Base-by-base conservation (phyloP, 2,888 invertebrate genomes). In the Prenolepis imparis region DNA sequence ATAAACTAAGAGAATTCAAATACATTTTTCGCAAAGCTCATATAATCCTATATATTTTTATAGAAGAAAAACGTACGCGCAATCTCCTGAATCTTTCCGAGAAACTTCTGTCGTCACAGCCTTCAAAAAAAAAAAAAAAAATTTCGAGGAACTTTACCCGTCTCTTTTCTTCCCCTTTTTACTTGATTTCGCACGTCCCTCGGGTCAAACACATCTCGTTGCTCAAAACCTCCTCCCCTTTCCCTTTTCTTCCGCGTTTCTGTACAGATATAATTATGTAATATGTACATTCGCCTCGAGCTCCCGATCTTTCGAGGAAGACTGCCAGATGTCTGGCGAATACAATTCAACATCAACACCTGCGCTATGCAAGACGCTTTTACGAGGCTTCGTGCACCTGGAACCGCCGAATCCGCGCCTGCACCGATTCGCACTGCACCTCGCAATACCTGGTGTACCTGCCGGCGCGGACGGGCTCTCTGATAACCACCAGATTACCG, bases 351-450 rank as follows among this genome's bases (percentile, higher is more conserved):
- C 55, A 28, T 21, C 39, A 24, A 52, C 52, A 55, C 68, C 68
- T 67, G 39, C 15, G 39, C n/a, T 72, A 39, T 15, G 55, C 55
- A 41, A 41, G 18, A 55, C 39, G 44, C 12, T 48, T 36, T 90
- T 94, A 94, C 82, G 94, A 93, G n/a, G 92, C 93, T 28, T 93
- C 94, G 59, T 95, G 95, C n/a, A n/a, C n/a, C 3, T 95, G 95
- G 75, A 95, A 94, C 84, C 95, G 93, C 64, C 95, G 94, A 84
- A 95, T 95, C 67, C 95, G 92, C 44, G 95, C 95, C 89, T 95
- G 95, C 3, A 95, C 95, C 36, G 95, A 95, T 85, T 95, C 95
- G 90, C 95, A 95, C 84, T 95, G 95, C 61, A 95, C 95, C 86
- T 95, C 95, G 90, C 95, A 95, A 90, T 95, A 95, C 74, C 95